Base-by-base conservation (phyloP, 2,888 invertebrate species). In the Tetragonisca angustula region DNA sequence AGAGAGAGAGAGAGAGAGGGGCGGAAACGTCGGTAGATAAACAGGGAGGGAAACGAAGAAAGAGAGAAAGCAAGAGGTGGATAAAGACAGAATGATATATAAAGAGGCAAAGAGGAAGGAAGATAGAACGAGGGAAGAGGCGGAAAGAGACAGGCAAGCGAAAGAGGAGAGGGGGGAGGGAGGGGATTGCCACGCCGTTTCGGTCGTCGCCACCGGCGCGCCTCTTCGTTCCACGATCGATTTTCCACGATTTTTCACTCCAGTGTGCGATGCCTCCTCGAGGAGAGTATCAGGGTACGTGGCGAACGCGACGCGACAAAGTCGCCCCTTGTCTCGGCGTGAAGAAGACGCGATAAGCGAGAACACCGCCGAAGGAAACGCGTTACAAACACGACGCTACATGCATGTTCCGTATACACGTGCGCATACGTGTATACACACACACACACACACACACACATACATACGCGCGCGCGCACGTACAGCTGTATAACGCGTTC, bases 161-260 rank as follows among this genome's bases (percentile, higher is more conserved):
- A 76, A 70, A 59, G 76, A 43, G 43, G 32, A n/a, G n/a, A n/a
- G 36, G 36, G 36, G 64, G 59, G 67, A 6, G 36, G 36, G 64
- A 54, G 67, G 71, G 73, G 71, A 62, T 68, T 76, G 80, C 84
- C 80, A 84, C 76, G 81, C 80, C 82, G 86, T 88, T 90, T 88
- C 83, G 84, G 87, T 87, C 90, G 89, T 76, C 85, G 90, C 87
- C 79, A 82, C 78, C 78, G 85, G 79, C 89, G 84, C 89, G 81
- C 88, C 89, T 86, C 85, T 81, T 82, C 77, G 82, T 81, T 85
- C 76, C 69, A 70, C 89, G 86, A 90, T 90, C 90, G 89, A 90
- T 90, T 90, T 90, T 90, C 89, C 86, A 76, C 90, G 87, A 90
- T 89, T 90, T 89, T 89, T 90, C 89, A 89, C 84, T 84, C 59